phyloP scores from a whole-genome alignment of 2,888 invertebrate species.

The Campoplex nolae region DNA sequence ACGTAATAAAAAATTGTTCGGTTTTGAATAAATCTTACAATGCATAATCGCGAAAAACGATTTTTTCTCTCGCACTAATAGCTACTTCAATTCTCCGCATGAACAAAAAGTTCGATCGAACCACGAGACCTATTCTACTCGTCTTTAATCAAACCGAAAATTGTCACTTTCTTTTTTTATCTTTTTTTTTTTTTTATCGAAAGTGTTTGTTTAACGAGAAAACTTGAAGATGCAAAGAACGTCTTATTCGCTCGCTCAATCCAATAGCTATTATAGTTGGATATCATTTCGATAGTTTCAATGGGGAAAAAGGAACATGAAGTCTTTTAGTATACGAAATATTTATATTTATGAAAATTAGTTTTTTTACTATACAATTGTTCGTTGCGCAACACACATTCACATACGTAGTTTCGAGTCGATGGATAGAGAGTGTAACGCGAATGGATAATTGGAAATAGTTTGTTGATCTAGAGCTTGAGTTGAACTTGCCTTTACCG shows the following conservation, averaged over 20 bases:
- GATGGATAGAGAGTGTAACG: constrained; percentile 73
- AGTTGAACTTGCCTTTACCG: constrained; percentile 78
- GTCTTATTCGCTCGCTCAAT: too few relatives aligned
- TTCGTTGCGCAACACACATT: constrained; percentile 75
- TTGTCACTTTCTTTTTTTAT: too few relatives aligned
- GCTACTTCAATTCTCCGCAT: too few relatives aligned
- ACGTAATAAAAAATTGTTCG: too few relatives aligned
- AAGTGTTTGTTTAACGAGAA: not conserved
- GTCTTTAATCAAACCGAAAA: too few relatives aligned
- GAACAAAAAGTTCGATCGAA: too few relatives aligned
- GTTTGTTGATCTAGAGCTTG: constrained; percentile 77
- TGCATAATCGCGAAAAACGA: too few relatives aligned
- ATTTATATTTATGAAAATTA: constrained; percentile 84
- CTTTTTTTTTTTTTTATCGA: too few relatives aligned
- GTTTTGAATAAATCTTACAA: too few relatives aligned
- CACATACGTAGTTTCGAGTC: constrained; percentile 75
- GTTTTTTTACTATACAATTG: constrained; percentile 84
- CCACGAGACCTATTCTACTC: too few relatives aligned
- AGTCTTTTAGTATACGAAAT: constrained; percentile 80
- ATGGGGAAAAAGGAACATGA: constrained; percentile 32
- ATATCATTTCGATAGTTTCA: not conserved
- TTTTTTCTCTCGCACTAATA: not conserved
- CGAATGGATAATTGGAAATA: constrained; percentile 78
- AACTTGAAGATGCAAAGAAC: not conserved
- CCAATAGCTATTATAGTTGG: not conserved